These are phyloP conservation scores for Ptychobarbus kaznakovi DNA, from an alignment of 2,797 vertebrate species.

Conservation along the genomic window DNA sequence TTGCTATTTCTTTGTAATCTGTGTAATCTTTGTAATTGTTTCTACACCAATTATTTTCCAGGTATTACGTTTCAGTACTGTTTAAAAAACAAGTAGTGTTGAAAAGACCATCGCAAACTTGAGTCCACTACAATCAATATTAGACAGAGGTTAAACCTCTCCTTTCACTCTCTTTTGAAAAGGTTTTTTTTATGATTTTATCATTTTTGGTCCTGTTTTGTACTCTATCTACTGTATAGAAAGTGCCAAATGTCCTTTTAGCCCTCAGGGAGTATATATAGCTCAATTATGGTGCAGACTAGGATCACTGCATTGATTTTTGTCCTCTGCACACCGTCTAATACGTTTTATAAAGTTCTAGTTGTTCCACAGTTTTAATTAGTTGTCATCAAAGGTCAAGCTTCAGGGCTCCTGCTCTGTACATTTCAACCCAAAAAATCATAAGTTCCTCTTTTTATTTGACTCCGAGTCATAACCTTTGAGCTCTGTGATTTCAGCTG, in stretches of 20 bases:
- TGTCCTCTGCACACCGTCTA: not conserved
- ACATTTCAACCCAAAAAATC: slow-evolving; percentile 7
- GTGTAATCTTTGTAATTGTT: not conserved
- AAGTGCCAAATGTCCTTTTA: not conserved
- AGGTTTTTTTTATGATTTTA: not conserved
- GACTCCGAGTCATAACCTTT: slow-evolving; percentile 1
- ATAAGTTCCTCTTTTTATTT: slow-evolving; percentile 9
- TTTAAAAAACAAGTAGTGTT: not conserved
- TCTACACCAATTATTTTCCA: not conserved
- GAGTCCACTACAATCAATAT: not conserved
- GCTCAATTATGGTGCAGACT: not conserved
- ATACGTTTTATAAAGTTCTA: slow-evolving; percentile 29
- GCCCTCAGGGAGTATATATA: not conserved
- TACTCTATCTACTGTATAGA: not conserved
- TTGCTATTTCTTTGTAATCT: not conserved
- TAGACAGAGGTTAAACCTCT: not conserved
- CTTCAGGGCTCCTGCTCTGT: not conserved
- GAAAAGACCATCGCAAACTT: not conserved
- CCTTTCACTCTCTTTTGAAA: not conserved
- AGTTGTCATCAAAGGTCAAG: slow-evolving; percentile 20
- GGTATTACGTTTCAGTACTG: not conserved
- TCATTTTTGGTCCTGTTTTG: not conserved
- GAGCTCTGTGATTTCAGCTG: slow-evolving; percentile 52
- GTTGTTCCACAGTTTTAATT: slow-evolving; percentile 22
- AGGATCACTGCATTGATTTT: slow-evolving; percentile 26